Evolutionary conservation across 2,797 vertebrate genomes (phyloP), one percentile per base, ranked within the genome.

Genomic region (Cirrhinus mrigala): DNA sequence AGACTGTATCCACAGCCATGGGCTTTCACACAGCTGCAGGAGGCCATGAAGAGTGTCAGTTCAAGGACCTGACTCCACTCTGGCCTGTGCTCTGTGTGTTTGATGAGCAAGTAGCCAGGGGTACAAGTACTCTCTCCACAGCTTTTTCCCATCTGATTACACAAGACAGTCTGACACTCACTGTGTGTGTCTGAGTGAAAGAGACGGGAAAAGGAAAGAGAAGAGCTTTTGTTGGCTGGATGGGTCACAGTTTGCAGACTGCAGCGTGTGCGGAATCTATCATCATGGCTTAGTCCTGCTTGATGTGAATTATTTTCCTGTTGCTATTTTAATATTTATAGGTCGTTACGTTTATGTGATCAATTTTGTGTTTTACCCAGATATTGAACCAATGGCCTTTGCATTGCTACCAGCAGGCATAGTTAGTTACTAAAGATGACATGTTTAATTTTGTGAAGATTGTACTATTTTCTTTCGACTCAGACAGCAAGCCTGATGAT

Each of bases 41-140:
- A 94, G 79, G 85, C 87, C 85, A 91, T 92, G 87, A 79, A 85
- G 88, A 90, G 89, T 94, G 93, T 92, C 91, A 93, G 90, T 91
- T 94, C 92, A 93, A 94, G 94, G 94, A 85, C 90, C 90, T 93
- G 92, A 91, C 90, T 90, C 89, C 91, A 91, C 90, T 90, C 89
- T 93, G 90, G 90, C 93, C 94, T 93, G 33, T 46, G 73, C 79
- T 68, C 84, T 94, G 91, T 93, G 90, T 90, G 93, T 95, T 96
- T 94, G 92, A 95, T 95, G 93, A 93, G 91, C 92, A 92, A 90
- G 89, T 92, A 92, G 92, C 94, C 92, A 85, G 92, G 93, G 93
- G 92, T 92, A 93, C 93, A 96, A 94, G 92, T 92, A 88, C 90
- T 91, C 92, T 75, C 92, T 88, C 91, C 93, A 91, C 88, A 92